phyloP scores from a whole-genome alignment of 2,888 invertebrate genomes.

The Peribatodes rhomboidaria region DNA sequence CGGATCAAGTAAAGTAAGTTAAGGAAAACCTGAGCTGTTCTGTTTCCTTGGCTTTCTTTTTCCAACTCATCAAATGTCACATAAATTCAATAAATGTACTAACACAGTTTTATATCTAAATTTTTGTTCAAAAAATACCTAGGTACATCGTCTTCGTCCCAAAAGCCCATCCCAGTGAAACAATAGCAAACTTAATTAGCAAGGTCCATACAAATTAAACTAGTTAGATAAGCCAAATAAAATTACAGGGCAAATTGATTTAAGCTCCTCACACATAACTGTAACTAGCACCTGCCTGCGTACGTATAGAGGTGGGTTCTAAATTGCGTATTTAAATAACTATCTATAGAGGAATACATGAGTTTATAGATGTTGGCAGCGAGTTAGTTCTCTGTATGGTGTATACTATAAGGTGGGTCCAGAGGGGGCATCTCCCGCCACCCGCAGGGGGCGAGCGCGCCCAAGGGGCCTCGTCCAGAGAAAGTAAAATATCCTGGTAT shows the following conservation, averaged over 20 bases:
- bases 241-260: conserved; percentile 76
- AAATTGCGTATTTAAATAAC: conserved; percentile 84
- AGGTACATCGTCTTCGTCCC: neutral
- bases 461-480: conserved; percentile 84
- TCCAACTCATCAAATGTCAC: too few relatives aligned
- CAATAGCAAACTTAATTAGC: conserved; percentile 44
- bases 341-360: conserved; percentile 74
- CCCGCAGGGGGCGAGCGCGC: conserved; percentile 71
- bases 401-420: conserved; percentile 80
- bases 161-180: conserved; percentile 31
- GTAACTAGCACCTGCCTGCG: conserved; percentile 36
- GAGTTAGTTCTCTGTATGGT: conserved; percentile 84
- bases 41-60: too few relatives aligned
- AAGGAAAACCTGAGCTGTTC: too few relatives aligned
- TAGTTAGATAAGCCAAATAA: conserved; percentile 62
- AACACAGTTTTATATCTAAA: neutral
- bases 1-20: too few relatives aligned
- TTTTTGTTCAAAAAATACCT: conserved; percentile 1
- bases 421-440: conserved; percentile 57
- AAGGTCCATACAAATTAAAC: conserved; percentile 64
- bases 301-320: conserved; percentile 64
- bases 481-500: conserved; percentile 86
- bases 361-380: conserved; percentile 82
- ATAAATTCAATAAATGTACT: too few relatives aligned
- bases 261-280: conserved; percentile 61